A percentile compares a stretch with the other conserved stretches of the same genome.
Conservation (phyloP, 2,113 vertebrate species). For the Chelonoidis abingdonii region DNA sequence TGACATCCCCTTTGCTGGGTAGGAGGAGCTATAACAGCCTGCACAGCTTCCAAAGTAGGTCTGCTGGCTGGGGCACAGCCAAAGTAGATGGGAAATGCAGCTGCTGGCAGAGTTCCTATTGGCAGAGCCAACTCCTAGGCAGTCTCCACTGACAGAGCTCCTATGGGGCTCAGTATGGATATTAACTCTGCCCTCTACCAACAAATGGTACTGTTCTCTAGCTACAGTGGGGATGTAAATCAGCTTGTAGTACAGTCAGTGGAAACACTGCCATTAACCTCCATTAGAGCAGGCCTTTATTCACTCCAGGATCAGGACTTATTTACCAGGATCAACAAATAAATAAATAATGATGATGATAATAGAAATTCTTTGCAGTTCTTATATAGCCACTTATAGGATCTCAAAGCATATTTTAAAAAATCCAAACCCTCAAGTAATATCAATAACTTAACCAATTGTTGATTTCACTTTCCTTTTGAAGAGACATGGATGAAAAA, state of each 20-base stretch:
- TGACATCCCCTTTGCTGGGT: neutral
- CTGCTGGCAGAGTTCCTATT: neutral
- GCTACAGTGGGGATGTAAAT: neutral
- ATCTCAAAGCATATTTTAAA: neutral
- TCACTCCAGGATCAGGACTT: neutral
- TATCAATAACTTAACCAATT: neutral
- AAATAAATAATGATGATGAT: neutral
- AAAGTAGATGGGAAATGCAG: neutral
- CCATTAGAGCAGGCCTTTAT: neutral
- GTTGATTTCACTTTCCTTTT: neutral
- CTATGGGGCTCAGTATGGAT: neutral
- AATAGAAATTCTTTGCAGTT: neutral
- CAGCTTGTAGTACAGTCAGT: neutral
- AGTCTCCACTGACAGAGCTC: neutral
- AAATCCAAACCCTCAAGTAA: neutral
- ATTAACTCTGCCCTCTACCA: neutral
- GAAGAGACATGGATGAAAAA: neutral
- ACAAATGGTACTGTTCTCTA: neutral
- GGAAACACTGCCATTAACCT: neutral
- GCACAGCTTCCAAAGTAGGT: neutral
- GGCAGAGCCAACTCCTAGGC: neutral
- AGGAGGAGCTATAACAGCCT: neutral
- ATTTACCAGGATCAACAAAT: rapidly evolving
- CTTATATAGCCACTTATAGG: neutral
- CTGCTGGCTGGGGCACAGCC: neutral